Base-by-base conservation (phyloP, 2,888 invertebrate species). In the Cephus rjabovi region DNA sequence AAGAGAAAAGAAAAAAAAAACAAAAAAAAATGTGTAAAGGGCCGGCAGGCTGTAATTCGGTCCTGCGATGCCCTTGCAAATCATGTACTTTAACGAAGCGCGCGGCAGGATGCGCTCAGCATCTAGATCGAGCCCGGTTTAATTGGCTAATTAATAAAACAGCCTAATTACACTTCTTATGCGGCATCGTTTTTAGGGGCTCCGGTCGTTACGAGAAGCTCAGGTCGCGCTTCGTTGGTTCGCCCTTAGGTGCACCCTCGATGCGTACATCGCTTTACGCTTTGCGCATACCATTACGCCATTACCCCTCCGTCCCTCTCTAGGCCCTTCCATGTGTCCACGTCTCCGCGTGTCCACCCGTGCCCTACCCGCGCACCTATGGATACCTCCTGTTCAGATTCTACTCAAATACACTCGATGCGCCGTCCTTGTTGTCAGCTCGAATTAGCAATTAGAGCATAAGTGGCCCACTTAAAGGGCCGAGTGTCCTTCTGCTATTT, bases 61-160 rank as follows among this genome's bases (percentile, higher is more conserved):
- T 56, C 56, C 56, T 56, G 23, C 71, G 71, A 71, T 71, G 74
- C 81, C 82, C 80, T 82, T 83, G 82, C 87, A 86, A 88, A 87
- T 87, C 87, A 83, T 86, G 87, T 85, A 86, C 86, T 87, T 88
- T 88, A 88, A 88, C 88, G 86, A 88, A 88, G 86, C 86, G 86
- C 84, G 84, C 84, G 84, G 82, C 88, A 88, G 87, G 87, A 87
- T 88, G 86, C 84, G 82, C 77, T 82, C 80, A 80, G 84, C 81
- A 90, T 89, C 87, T 87, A 88, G 89, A 90, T 90, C 84, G 84
- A 83, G 83, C 76, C 82, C 81, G 83, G 83, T 82, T 87, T 89
- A 90, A 90, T 89, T 89, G 86, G 88, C 88, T 90, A 89, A 90
- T 90, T 90, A 90, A 90, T 89, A 90, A 88, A 86, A 86, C 83